Conservation (phyloP, 2,113 vertebrate genomes). For the Phycodurus eques region DNA sequence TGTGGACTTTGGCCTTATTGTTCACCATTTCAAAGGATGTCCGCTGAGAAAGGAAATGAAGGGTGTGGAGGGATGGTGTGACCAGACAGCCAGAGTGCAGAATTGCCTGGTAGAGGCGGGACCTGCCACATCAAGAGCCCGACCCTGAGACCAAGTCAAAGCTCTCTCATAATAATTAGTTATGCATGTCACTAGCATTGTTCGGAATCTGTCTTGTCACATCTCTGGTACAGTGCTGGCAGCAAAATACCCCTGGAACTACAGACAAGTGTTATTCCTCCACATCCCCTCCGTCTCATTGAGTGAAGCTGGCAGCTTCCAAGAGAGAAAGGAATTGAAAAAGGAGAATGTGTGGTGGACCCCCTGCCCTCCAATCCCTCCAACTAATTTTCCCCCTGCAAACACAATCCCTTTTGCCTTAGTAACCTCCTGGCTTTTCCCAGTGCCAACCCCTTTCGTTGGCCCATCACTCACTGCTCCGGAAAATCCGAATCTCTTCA, state of each 20-base stretch:
- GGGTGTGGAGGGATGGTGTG: conserved; percentile 36
- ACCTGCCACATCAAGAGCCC: conserved; percentile 24
- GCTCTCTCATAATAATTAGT: conserved; percentile 56
- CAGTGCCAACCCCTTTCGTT: conserved; percentile 18
- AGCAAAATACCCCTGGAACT: conserved; percentile 30
- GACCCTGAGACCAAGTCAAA: conserved; percentile 28
- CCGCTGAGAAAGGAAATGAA: conserved; percentile 51
- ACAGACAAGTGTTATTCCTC: conserved; percentile 36
- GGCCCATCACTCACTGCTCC: conserved; percentile 56
- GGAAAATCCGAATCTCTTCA: conserved; percentile 64
- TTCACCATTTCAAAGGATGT: conserved; percentile 63
- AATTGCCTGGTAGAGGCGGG: conserved; percentile 18
- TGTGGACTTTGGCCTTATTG: conserved; percentile 52
- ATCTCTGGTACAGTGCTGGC: conserved; percentile 42
- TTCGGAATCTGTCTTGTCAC: conserved; percentile 40
- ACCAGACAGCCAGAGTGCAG: conserved; percentile 11
- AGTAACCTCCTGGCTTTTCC: conserved; percentile 45
- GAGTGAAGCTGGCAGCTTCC: conserved; percentile 48
- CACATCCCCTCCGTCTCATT: conserved; percentile 46
- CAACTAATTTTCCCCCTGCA: conserved; percentile 1
- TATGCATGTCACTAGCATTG: conserved; percentile 51
- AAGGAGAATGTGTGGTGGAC: conserved; percentile 36
- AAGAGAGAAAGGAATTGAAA: conserved; percentile 39
- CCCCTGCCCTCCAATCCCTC: too few species aligned
- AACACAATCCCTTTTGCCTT: conserved; percentile 42